Percentiles rank a stretch among this genome's conserved stretches.
Conservation (phyloP, 2,113 vertebrate genomes). For the Toxotes jaculatrix region DNA sequence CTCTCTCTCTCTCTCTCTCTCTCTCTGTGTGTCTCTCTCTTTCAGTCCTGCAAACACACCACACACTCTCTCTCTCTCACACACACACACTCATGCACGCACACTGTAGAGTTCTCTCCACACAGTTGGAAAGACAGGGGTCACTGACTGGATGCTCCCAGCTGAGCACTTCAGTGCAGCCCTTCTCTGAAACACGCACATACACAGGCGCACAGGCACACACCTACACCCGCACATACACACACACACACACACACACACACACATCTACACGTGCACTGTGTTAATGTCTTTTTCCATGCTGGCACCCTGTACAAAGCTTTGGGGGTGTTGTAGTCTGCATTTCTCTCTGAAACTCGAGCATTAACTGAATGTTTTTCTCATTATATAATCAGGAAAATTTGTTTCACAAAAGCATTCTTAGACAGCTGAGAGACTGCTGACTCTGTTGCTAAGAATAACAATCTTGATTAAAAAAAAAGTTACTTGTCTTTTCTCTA, state of each 20-base stretch:
- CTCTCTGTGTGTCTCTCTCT: conserved; percentile 9
- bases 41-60: no score
- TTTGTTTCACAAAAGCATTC: not conserved
- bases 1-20: not conserved
- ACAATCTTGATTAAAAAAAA: not conserved
- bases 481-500: not conserved
- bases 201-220: conserved; percentile 10
- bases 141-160: conserved; percentile 82
- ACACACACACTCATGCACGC: conserved; percentile 53
- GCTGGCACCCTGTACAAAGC: conserved; percentile 57
- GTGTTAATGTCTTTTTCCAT: conserved; percentile 78
- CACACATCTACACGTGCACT: conserved; percentile 34
- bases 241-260: conserved; percentile 24
- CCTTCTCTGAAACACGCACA: conserved; percentile 67
- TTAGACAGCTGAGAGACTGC: not conserved
- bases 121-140: conserved; percentile 82
- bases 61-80: conserved; percentile 26
- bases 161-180: conserved; percentile 76
- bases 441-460: conserved; percentile 15
- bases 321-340: conserved; percentile 31
- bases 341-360: conserved; percentile 42
- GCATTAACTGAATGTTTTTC: conserved; percentile 46
- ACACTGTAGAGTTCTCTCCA: conserved; percentile 71
- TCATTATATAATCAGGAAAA: conserved; percentile 34
- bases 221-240: conserved; percentile 26